These are phyloP conservation scores for Fukomys damarensis DNA, from an alignment of 2,113 vertebrate genomes.

Conservation along the genomic window DNA sequence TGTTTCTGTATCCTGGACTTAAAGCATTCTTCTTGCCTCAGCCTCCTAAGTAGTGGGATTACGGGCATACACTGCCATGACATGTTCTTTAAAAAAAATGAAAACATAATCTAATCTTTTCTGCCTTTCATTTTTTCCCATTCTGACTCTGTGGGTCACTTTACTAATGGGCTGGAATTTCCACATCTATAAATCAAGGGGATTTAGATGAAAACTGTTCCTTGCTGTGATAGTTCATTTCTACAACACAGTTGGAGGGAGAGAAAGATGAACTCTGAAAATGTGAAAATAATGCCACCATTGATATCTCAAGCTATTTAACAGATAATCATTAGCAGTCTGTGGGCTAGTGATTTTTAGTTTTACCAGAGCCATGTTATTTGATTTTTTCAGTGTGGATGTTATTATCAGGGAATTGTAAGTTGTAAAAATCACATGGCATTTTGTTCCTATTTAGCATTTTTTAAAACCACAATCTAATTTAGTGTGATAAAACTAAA, in stretches of 20 bases:
- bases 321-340: not conserved
- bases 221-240: not conserved
- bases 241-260: not conserved
- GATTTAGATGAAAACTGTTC: slow-evolving; percentile 8
- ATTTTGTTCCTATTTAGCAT: not conserved
- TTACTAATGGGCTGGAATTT: not conserved
- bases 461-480: not conserved
- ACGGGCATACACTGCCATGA: no score
- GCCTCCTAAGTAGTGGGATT: not conserved
- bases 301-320: not conserved
- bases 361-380: not conserved
- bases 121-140: not conserved
- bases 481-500: not conserved
- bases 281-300: not conserved
- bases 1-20: not conserved
- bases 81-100: not conserved
- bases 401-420: not conserved
- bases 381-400: not conserved
- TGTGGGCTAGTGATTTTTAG: not conserved
- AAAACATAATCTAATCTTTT: not conserved
- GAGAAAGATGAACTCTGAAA: slow-evolving; percentile 1
- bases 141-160: not conserved
- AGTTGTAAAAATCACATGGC: not conserved
- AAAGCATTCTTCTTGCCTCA: not conserved
- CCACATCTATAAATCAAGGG: not conserved